Conservation (phyloP, 1,140 invertebrate species). For the Camponotus vicinus region DNA sequence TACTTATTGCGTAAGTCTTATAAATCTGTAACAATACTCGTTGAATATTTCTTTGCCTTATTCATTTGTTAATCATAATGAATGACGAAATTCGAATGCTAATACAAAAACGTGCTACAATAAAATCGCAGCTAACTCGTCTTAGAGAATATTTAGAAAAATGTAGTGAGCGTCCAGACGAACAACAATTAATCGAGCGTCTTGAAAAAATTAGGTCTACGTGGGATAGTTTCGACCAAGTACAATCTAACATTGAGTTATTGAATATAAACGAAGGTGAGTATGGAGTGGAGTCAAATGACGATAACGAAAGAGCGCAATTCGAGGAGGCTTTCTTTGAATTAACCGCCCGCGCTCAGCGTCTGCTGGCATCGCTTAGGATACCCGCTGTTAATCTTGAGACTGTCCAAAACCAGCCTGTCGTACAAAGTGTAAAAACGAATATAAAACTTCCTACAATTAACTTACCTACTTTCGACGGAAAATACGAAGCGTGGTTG, state of each 20-base stretch:
- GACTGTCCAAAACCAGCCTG: not conserved
- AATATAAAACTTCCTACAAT: not conserved
- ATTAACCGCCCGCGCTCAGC: not conserved
- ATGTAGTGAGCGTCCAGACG: not conserved
- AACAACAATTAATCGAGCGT: not conserved
- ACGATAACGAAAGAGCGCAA: not conserved
- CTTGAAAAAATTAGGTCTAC: not conserved
- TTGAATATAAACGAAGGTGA: not conserved
- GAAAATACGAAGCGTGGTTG: no score
- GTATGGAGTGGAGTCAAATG: not conserved
- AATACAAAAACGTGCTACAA: not conserved
- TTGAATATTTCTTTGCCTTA: no score
- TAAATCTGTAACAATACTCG: no score
- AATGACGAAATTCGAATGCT: not conserved
- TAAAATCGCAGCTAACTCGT: not conserved
- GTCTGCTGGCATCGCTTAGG: not conserved
- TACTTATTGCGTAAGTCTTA: no score
- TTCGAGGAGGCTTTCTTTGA: not conserved
- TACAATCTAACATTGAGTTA: not conserved
- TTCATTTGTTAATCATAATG: no score
- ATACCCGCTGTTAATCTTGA: no score
- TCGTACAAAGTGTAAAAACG: not conserved
- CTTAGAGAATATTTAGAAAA: not conserved
- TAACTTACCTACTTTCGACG: not conserved
- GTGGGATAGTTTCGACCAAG: not conserved